These are phyloP conservation scores for Umimayanthus chanpuru DNA, from an alignment of 92 coral and sea anemone species.

Conservation along the genomic window DNA sequence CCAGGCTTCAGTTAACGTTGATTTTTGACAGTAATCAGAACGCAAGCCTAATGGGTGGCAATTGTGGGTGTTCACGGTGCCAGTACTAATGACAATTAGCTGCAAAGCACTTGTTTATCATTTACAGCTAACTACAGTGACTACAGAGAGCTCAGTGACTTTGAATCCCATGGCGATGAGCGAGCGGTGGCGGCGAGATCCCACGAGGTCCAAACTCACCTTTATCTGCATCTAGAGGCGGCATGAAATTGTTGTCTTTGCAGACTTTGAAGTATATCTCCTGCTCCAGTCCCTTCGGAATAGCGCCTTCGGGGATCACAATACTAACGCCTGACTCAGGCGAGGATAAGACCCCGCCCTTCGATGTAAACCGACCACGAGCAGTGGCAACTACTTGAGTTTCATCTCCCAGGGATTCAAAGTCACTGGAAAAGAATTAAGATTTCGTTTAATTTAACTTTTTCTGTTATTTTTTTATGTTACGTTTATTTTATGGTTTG, in stretches of 20 bases:
- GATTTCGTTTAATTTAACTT: conserved; percentile 6
- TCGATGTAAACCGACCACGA: conserved; percentile 92
- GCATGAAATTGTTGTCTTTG: conserved; percentile 94
- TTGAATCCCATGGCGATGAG: conserved; percentile 33
- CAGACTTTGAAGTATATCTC: conserved; percentile 99
- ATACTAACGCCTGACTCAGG: conserved; percentile 98
- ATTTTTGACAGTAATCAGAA: too few relatives aligned
- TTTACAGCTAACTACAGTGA: background rate
- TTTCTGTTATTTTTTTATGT: background rate
- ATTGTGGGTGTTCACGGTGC: too few relatives aligned
- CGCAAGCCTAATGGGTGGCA: too few relatives aligned
- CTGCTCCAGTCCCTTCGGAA: conserved; percentile 86
- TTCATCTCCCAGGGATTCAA: conserved; percentile 93
- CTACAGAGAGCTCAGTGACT: conserved; percentile 28
- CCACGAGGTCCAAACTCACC: conserved; percentile 61
- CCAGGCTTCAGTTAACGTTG: too few relatives aligned
- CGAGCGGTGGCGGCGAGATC: background rate
- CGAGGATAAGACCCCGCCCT: conserved; percentile 93
- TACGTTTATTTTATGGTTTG: background rate
- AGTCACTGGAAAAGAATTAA: conserved; percentile 76
- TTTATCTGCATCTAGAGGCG: conserved; percentile 94
- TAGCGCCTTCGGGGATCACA: conserved; percentile 94
- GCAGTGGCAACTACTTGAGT: conserved; percentile 98
- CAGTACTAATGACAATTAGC: background rate
- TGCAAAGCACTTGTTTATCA: background rate